Evolutionary conservation across 92 coral and sea anemone genomes (phyloP), one percentile per base, ranked within the genome.

Genomic region (Epizoanthus scotinus): DNA sequence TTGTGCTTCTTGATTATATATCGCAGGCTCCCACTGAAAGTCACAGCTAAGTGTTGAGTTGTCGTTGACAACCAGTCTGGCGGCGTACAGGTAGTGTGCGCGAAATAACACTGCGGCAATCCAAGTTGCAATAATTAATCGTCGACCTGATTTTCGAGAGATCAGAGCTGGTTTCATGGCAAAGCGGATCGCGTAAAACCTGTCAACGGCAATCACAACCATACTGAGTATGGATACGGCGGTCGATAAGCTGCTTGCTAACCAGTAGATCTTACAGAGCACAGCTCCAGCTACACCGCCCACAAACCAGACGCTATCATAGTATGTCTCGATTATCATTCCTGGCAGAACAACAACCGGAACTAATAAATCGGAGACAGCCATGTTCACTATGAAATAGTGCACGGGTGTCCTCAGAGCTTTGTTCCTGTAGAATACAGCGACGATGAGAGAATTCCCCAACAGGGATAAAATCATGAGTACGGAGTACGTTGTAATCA

Each of bases 371-470:
- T 73, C 79, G 21, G 79, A 49, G 34, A 73, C 5, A 20, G 78
- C 79, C 79, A 73, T 73, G 28, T 73, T 73, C 52, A 73, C 79
- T 40, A 73, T 73, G 28, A 73, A 73, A 31, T 73, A 73, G 63
- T 73, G 79, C 26, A 73, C 67, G 13, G 79, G 79, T 9, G 79
- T 73, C 34, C 59, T 73, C 59, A 73, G 24, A 29, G 42, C 17
- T 56, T 29, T 73, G 79, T 73, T 73, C 20, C 79, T 73, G 53
- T 56, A 57, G 65, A 73, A 73, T 9, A 73, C 79, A 29, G 53
- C 17, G 20, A 73, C 53, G 14, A 73, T 20, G 47, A 73, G 27
- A 34, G 40, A 13, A 29, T 73, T 73, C 36, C 79, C 79, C 2
- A 73, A 28, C 27, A 73, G 31, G 6, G 78, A 55, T n/a, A 54